Base-by-base conservation (phyloP, 2,113 vertebrate species). In the Ceyx margarethae region DNA sequence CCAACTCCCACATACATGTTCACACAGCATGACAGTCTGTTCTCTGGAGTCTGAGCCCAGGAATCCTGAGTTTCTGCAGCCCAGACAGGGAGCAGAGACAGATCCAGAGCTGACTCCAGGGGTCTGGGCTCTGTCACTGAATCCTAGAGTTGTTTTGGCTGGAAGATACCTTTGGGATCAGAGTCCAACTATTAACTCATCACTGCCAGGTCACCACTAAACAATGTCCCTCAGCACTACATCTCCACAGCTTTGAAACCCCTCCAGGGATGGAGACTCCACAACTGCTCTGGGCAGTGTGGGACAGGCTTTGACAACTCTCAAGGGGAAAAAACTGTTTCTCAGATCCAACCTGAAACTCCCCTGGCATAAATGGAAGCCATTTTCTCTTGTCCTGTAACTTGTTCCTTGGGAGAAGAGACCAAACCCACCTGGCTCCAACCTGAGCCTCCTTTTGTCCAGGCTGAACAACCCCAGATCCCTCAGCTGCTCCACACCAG, bases 1-100 rank as follows among this genome's bases (percentile, higher is more conserved):
- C 35, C 14, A 15, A 5, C 20, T 11, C 4, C 9, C 46, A 1
- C 2, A 0, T 4, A 25, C 7, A 7, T 40, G 66, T 2, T 67
- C 68, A 37, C 6, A 31, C 4, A 35, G 64, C 42, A 23, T 8
- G 45, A 5, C 26, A 40, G 2, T 35, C 45, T 11, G 5, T 46
- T 66, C 6, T 42, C 20, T 37, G 5, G 23, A 5, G 29, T 0
- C 15, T 10, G 58, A 74, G 86, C 69, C 16, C 91, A 13, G 83
- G 26, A 26, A 66, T 9, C 2, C 11, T 0, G 2, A 14, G n/a
- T 2, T 2, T 9, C 31, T 45, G 46, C 37, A 76, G 37, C 53
- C 33, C 62, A 2, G 2, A 8, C 5, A 10, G 43, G 76, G 46
- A 79, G 46, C 46, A 50, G 46, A n/a, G 37, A 7, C 1, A 4